phyloP scores from a whole-genome alignment of 1,140 invertebrate genomes.

The Sycophila sp. region DNA sequence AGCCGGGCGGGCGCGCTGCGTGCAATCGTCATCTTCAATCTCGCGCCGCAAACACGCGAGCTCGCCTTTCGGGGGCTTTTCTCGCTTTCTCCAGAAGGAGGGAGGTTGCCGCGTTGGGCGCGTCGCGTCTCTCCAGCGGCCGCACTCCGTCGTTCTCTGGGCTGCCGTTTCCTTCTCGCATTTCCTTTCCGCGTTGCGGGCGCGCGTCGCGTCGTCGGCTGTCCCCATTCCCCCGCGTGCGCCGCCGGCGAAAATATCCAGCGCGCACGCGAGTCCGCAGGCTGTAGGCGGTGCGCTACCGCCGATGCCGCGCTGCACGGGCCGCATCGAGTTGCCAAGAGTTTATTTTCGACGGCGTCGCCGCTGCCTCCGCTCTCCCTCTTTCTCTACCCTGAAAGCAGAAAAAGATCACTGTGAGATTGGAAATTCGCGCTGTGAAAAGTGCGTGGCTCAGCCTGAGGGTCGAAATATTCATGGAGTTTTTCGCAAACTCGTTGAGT shows the following conservation, averaged over 20 bases:
- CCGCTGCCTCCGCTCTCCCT: neutral
- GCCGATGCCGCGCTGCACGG: neutral
- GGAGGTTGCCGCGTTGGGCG: too few species aligned
- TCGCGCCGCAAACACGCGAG: too few species aligned
- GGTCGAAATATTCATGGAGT: too few species aligned
- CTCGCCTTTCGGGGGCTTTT: too few species aligned
- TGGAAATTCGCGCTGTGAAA: neutral
- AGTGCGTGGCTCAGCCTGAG: neutral
- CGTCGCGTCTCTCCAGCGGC: neutral
- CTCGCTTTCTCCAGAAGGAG: too few species aligned
- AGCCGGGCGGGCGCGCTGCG: too few species aligned
- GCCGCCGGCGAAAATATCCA: slow-evolving; percentile 36
- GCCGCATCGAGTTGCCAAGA: slow-evolving; percentile 29
- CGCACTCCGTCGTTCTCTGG: too few species aligned
- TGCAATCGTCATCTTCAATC: too few species aligned
- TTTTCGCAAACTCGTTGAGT: too few species aligned
- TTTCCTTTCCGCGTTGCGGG: slow-evolving; percentile 33
- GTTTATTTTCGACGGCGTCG: slow-evolving; percentile 32
- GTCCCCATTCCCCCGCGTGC: slow-evolving; percentile 27
- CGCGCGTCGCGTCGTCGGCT: slow-evolving; percentile 22
- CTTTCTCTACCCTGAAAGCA: slow-evolving; percentile 7
- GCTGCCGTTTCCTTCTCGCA: slow-evolving; percentile 34
- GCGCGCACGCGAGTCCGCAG: neutral
- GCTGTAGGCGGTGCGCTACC: neutral
- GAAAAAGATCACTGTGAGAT: neutral